phyloP scores from a whole-genome alignment of 2,113 vertebrate genomes.

The Psephotus haematonotus region DNA sequence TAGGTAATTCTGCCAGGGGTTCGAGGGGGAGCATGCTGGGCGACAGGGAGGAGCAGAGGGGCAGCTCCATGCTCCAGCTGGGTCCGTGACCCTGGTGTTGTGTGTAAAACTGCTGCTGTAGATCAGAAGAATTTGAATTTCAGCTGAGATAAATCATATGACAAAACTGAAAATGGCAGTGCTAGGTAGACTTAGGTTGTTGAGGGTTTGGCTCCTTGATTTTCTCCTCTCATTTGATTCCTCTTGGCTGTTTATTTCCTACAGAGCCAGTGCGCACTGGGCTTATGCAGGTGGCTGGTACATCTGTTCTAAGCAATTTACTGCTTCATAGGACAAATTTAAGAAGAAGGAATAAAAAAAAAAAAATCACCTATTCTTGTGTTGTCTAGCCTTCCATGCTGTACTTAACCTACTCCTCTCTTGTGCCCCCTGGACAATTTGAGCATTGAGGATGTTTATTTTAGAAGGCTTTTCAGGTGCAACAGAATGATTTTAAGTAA shows the following conservation, averaged over 20 bases:
- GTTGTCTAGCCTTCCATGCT: background rate
- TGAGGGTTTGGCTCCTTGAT: background rate
- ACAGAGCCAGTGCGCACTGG: fast-evolving
- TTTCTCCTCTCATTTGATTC: background rate
- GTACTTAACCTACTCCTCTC: background rate
- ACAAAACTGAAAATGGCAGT: background rate
- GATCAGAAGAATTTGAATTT: background rate
- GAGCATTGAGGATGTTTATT: background rate
- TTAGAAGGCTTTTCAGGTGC: slow-evolving; percentile 44
- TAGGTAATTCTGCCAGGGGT: background rate
- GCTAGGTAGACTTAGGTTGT: background rate
- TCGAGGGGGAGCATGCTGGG: fast-evolving
- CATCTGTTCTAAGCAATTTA: background rate
- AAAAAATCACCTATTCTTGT: background rate
- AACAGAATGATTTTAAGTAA: slow-evolving; percentile 35
- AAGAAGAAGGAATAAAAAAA: background rate
- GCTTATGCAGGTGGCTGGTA: background rate
- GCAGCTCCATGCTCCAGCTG: fast-evolving
- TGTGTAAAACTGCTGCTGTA: background rate
- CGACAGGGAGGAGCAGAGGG: background rate
- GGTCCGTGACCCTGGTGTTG: fast-evolving
- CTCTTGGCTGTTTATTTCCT: background rate
- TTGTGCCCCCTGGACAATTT: background rate
- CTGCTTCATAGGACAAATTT: background rate
- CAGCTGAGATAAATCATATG: background rate